Base-by-base conservation (phyloP, 2,888 invertebrate species). In the Lasiommata megera region DNA sequence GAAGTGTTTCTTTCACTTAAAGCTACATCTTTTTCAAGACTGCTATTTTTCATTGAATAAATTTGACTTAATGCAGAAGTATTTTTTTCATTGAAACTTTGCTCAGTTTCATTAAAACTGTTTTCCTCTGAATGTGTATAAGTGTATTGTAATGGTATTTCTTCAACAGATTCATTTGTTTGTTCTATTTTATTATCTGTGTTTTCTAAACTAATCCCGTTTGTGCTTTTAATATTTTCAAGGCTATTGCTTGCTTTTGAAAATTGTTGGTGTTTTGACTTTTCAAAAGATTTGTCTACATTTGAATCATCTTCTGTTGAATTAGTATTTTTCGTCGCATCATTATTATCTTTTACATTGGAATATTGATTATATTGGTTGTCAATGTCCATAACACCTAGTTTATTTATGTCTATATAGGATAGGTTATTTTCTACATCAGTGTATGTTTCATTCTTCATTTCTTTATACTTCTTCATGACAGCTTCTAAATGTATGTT, bases 381-480 rank as follows among this genome's bases (percentile, higher is more conserved):
- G 6, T 31, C 3, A 6, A 48, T 34, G 34, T 11, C 11, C 11
- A 34, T 11, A 11, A 11, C 11, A 11, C 11, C 34, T 1, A 11
- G 3, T 9, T 11, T 12, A 36, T 17, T 47, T 6, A 47, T 29
- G n/a, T 44, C 44, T 29, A 16, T 11, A 31, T 3, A 37, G 8
- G 40, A 16, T 9, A 18, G 37, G 11, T 12, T 48, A 23, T 18
- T 6, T 46, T 29, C 9, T 11, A 46, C 6, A 16, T 16, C 46
- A 16, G 29, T 18, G 9, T 17, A 1, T 12, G 12, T 23, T 2
- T 48, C 5, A 16, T 37, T 23, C 14, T 23, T 38, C 0, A 38
- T 56, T 34, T 58, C 48, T 28, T 46, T 52, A 51, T 18, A 56
- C 37, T 54, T 56, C 23, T 46, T 34, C 12, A 8, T 14, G 6